A percentile compares a stretch with the other conserved stretches of the same genome.
These are phyloP conservation scores for Trypoxylon attenuatum DNA, from an alignment of 2,888 invertebrate species.

Conservation along the genomic window DNA sequence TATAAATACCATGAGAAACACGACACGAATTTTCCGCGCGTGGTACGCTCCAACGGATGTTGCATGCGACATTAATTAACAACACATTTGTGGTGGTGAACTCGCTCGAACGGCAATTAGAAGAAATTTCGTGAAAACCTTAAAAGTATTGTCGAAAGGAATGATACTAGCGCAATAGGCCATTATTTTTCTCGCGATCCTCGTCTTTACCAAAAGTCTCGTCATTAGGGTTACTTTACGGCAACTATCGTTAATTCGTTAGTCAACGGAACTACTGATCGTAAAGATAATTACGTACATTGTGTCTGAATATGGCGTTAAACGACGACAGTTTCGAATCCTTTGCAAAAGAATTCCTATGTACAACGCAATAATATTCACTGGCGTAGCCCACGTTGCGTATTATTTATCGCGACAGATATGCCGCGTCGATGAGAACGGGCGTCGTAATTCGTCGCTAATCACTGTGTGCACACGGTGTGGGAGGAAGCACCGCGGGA, in stretches of 20 bases:
- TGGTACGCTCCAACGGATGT: constrained; percentile 14
- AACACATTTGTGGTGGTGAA: background rate
- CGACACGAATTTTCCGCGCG: constrained; percentile 11
- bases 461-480: constrained; percentile 54
- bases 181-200: no score
- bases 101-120: no score
- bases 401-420: constrained; percentile 47
- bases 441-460: constrained; percentile 61
- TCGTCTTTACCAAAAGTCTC: no score
- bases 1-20: constrained; percentile 22
- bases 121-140: no score
- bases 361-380: no score
- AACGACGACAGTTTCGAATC: no score
- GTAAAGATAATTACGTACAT: background rate
- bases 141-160: no score
- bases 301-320: background rate
- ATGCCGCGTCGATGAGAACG: constrained; percentile 53
- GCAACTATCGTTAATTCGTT: background rate
- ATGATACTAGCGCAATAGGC: no score
- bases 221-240: background rate
- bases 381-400: constrained; percentile 28
- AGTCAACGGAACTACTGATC: background rate
- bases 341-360: no score
- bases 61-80: constrained; percentile 10
- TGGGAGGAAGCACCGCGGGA: constrained; percentile 57